phyloP scores from a whole-genome alignment of 2,113 vertebrate genomes.

The Aleadryas rufinucha region DNA sequence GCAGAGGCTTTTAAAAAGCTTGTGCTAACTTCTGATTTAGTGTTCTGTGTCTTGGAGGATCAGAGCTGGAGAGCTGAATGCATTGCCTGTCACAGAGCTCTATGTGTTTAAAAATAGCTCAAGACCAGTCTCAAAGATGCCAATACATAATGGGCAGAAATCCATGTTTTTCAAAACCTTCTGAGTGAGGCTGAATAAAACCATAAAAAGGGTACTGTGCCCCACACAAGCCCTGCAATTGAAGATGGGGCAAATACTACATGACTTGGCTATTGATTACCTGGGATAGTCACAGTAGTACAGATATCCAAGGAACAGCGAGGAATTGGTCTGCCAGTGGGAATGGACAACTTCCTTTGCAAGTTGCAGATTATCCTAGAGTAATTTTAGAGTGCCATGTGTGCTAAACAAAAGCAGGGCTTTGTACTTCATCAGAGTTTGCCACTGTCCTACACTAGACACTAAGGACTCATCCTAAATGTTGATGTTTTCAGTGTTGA shows the following conservation, averaged over 20 bases:
- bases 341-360: background rate
- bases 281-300: background rate
- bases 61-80: slow-evolving; percentile 3
- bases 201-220: background rate
- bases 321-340: background rate
- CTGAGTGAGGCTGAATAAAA: background rate
- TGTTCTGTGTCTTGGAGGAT: slow-evolving; percentile 25
- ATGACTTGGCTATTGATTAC: background rate
- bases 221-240: background rate
- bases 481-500: background rate
- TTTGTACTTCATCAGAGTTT: background rate
- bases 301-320: background rate
- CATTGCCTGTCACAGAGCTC: background rate
- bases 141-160: background rate
- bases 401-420: background rate
- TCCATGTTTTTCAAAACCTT: background rate
- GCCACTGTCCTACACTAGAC: background rate
- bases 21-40: slow-evolving; percentile 50
- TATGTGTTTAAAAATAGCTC: slow-evolving; percentile 15
- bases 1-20: slow-evolving; percentile 37
- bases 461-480: background rate
- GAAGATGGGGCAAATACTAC: background rate
- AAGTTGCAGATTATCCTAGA: background rate
- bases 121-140: background rate
- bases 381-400: background rate